Percentiles rank a stretch among this genome's conserved stretches.
phyloP scores from a whole-genome alignment of 2,113 vertebrate species.

The Macquaria australasica region DNA sequence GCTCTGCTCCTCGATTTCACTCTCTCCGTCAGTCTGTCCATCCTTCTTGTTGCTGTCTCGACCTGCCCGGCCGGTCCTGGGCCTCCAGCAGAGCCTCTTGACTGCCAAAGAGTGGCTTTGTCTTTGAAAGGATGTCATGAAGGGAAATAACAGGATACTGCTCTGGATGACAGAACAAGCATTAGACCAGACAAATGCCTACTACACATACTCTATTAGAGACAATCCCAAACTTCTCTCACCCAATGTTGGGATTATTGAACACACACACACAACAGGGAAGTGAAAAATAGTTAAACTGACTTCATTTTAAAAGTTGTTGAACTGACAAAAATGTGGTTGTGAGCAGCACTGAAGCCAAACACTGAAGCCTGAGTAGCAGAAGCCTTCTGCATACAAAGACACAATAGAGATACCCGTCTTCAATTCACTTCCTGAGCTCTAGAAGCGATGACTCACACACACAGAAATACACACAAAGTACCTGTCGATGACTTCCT shows the following conservation, averaged over 20 bases:
- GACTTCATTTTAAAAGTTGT: background rate
- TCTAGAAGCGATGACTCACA: background rate
- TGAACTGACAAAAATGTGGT: background rate
- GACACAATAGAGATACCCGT: background rate
- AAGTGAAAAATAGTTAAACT: background rate
- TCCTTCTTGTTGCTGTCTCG: slow-evolving; percentile 37
- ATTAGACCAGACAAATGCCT: background rate
- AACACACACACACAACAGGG: background rate
- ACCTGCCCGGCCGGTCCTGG: slow-evolving; percentile 81
- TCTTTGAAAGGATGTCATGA: slow-evolving; percentile 83
- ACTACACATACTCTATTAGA: background rate
- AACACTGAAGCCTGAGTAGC: background rate
- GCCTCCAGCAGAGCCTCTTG: slow-evolving; percentile 93
- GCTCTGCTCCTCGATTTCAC: slow-evolving; percentile 72
- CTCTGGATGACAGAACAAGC: slow-evolving; percentile 8
- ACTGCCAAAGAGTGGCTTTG: slow-evolving; percentile 93
- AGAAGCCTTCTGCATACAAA: slow-evolving; percentile 1
- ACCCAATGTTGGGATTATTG: background rate
- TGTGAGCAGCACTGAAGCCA: background rate
- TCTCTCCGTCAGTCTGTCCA: slow-evolving; percentile 46
- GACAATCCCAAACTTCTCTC: background rate
- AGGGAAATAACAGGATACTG: slow-evolving; percentile 66
- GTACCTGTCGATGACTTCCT: background rate
- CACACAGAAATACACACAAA: slow-evolving; percentile 10
- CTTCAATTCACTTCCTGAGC: slow-evolving; percentile 9